A percentile compares a stretch with the other conserved stretches of the same genome.
phyloP scores from a whole-genome alignment of 2,797 vertebrate species.

The Aerospiza tachiro region DNA sequence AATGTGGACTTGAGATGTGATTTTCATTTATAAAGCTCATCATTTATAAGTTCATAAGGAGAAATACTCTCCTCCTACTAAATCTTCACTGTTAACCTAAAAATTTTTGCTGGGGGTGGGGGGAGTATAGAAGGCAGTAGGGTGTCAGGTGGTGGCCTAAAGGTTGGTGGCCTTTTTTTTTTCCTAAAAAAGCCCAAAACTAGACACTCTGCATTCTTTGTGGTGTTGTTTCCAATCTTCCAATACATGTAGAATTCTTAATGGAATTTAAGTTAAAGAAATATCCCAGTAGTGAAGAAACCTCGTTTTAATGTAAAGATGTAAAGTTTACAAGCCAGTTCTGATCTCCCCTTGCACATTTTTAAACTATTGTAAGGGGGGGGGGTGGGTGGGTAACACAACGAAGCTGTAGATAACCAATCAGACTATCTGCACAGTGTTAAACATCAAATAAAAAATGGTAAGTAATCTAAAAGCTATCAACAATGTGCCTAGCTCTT shows the following conservation, averaged over 20 bases:
- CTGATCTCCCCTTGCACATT: background rate
- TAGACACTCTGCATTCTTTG: background rate
- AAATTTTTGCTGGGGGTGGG: background rate
- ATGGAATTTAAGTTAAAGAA: background rate
- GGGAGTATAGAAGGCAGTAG: background rate
- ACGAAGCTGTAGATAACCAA: rapidly evolving
- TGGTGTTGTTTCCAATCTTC: background rate
- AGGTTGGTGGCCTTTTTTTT: background rate
- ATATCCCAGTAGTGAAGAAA: background rate
- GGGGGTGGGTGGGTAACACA: background rate
- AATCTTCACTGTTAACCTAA: background rate
- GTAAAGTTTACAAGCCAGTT: background rate
- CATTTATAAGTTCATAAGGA: background rate
- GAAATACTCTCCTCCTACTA: background rate
- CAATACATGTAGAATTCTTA: background rate
- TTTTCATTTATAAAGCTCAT: background rate
- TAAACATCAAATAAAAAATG: background rate
- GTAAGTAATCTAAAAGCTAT: background rate
- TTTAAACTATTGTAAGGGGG: background rate
- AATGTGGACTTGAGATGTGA: background rate
- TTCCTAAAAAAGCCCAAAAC: rapidly evolving
- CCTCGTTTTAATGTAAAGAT: background rate
- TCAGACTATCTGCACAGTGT: background rate
- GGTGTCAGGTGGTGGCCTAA: background rate
- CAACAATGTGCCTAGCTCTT: background rate